A percentile compares a stretch with the other conserved stretches of the same genome.
Evolutionary conservation across 1,140 invertebrate genomes (phyloP).

Genomic region (Chlorops oryzae): DNA sequence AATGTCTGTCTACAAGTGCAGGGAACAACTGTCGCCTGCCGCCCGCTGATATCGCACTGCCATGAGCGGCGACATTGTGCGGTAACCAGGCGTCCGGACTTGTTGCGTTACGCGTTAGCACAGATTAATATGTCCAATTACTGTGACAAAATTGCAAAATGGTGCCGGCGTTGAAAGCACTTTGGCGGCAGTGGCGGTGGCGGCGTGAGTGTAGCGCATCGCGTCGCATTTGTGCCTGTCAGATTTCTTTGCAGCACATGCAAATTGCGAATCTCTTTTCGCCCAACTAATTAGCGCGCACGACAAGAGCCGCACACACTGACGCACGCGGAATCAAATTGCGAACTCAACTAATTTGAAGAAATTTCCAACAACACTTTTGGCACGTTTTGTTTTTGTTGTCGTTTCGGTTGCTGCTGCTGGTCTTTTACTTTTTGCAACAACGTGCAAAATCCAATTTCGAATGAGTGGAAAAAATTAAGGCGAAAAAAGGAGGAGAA

Average conservation of each 20-base stretch:
- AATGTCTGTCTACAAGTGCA: no score
- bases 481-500: not conserved
- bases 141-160: slow-evolving; percentile 48
- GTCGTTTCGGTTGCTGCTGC: not conserved
- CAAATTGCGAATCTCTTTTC: not conserved
- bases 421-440: slow-evolving; percentile 6
- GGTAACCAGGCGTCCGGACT: no score
- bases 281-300: slow-evolving; percentile 9
- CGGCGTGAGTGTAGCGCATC: slow-evolving; percentile 11
- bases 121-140: slow-evolving; percentile 49
- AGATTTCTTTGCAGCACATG: not conserved
- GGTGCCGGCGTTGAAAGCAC: slow-evolving; percentile 19
- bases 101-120: slow-evolving; percentile 37
- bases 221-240: not conserved
- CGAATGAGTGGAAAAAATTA: slow-evolving; percentile 2
- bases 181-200: slow-evolving; percentile 25
- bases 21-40: no score
- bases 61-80: no score
- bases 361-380: slow-evolving; percentile 5
- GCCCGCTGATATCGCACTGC: no score
- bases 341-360: slow-evolving; percentile 8
- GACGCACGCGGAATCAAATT: no score
- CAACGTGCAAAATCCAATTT: no score
- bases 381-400: not conserved
- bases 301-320: slow-evolving; percentile 6